Conservation (phyloP, 1,140 invertebrate species). For the Rhynchophorus ferrugineus region DNA sequence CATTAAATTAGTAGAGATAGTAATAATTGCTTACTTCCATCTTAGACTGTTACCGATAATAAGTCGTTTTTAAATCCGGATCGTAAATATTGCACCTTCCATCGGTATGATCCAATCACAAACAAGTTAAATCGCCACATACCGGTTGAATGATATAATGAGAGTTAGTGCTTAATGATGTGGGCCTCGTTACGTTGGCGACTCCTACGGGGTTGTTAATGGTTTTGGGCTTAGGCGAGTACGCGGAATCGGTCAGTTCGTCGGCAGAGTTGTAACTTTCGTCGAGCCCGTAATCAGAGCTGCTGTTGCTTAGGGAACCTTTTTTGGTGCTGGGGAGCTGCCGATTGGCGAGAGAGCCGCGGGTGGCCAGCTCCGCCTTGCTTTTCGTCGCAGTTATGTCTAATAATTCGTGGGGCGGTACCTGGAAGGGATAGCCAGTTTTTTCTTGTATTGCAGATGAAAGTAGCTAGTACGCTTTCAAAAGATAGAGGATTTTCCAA, state of each 20-base stretch:
- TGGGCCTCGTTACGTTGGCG: slow-evolving; percentile 16
- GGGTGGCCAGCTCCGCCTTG: slow-evolving; percentile 77
- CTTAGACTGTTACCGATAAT: no score
- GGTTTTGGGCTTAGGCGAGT: slow-evolving; percentile 36
- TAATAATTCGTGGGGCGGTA: slow-evolving; percentile 75
- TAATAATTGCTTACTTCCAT: no score
- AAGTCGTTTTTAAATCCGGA: no score
- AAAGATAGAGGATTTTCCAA: no score
- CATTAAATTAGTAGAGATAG: no score
- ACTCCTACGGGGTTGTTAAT: slow-evolving; percentile 14
- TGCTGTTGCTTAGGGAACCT: slow-evolving; percentile 39
- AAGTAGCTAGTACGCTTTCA: not conserved
- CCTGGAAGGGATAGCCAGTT: slow-evolving; percentile 5
- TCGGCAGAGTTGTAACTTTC: slow-evolving; percentile 64
- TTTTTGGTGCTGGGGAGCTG: slow-evolving; percentile 45
- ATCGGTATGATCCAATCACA: no score
- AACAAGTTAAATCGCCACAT: slow-evolving; percentile 10
- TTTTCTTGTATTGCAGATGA: not conserved
- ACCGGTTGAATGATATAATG: slow-evolving; percentile 24
- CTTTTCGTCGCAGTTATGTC: slow-evolving; percentile 82
- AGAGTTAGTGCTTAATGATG: slow-evolving; percentile 23
- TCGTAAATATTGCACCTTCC: no score
- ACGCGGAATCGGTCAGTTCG: slow-evolving; percentile 49
- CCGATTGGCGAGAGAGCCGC: slow-evolving; percentile 53
- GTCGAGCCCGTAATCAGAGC: slow-evolving; percentile 61